A percentile compares a stretch with the other conserved stretches of the same genome.
phyloP scores from a whole-genome alignment of 1,140 invertebrate species.

The Brachystomella parvula region DNA sequence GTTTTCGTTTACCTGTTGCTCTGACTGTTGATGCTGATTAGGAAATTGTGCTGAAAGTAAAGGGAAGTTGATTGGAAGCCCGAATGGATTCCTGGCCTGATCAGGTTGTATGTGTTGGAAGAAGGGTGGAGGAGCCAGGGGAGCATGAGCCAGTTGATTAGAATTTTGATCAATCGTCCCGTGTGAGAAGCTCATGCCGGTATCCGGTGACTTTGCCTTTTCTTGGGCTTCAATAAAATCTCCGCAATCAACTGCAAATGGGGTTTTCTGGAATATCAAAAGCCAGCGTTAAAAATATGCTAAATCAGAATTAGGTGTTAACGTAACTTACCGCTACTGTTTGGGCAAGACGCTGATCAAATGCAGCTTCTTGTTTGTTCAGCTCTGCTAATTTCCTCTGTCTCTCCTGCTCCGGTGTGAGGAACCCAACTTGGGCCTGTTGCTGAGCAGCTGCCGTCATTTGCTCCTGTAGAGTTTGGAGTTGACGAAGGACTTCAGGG shows the following conservation, averaged over 20 bases:
- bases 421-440: conserved; percentile 43
- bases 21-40: conserved; percentile 10
- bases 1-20: conserved; percentile 5
- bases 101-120: conserved; percentile 31
- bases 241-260: conserved; percentile 60
- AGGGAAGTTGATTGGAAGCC: conserved; percentile 25
- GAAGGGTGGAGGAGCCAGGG: conserved; percentile 36
- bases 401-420: conserved; percentile 60
- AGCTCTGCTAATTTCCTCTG: conserved; percentile 60
- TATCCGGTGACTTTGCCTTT: background rate
- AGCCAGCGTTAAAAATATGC: background rate
- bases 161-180: conserved; percentile 31
- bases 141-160: conserved; percentile 26
- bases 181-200: background rate
- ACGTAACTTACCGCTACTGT: conserved; percentile 55
- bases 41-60: conserved; percentile 21
- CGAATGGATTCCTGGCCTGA: conserved; percentile 30
- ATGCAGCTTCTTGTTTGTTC: conserved; percentile 67
- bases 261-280: conserved; percentile 48
- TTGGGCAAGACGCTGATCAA: conserved; percentile 67
- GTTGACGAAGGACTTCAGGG: conserved; percentile 60
- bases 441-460: conserved; percentile 27
- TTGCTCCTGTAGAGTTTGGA: conserved; percentile 54
- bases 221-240: conserved; percentile 5
- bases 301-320: background rate